Evolutionary conservation across 2,113 vertebrate species (phyloP).

Genomic region (Tragelaphus imberbis): DNA sequence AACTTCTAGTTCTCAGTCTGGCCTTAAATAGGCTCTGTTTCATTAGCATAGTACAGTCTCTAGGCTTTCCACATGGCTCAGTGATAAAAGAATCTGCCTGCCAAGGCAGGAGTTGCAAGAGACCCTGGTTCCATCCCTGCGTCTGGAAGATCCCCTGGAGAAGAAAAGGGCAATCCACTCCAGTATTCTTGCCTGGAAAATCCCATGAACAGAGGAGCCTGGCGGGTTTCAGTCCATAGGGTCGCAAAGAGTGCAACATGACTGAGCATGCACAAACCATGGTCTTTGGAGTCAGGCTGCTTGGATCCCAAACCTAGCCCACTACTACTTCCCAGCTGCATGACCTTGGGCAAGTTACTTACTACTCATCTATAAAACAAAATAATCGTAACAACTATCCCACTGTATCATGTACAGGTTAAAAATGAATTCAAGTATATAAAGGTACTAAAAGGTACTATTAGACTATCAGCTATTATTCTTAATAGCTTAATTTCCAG

Average conservation of each 20-base stretch:
- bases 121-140: not conserved
- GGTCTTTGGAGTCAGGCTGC: not conserved
- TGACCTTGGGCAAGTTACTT: not conserved
- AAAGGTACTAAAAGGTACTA: not conserved
- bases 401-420: not conserved
- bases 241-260: not conserved
- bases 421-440: slow-evolving; percentile 1
- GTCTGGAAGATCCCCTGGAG: not conserved
- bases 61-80: not conserved
- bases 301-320: not conserved
- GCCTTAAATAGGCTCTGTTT: not conserved
- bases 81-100: not conserved
- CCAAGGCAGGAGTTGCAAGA: not conserved
- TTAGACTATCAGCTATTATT: not conserved
- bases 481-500: not conserved
- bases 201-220: not conserved
- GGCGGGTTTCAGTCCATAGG: not conserved
- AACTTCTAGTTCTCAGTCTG: not conserved
- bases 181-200: not conserved
- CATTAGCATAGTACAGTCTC: not conserved
- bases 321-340: not conserved
- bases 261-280: not conserved
- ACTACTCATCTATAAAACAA: slow-evolving; percentile 13
- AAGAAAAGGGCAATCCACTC: not conserved
- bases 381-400: not conserved